Percentiles rank a stretch among this genome's conserved stretches.
Conservation (phyloP, 2,797 vertebrate genomes). For the Coluber constrictor region DNA sequence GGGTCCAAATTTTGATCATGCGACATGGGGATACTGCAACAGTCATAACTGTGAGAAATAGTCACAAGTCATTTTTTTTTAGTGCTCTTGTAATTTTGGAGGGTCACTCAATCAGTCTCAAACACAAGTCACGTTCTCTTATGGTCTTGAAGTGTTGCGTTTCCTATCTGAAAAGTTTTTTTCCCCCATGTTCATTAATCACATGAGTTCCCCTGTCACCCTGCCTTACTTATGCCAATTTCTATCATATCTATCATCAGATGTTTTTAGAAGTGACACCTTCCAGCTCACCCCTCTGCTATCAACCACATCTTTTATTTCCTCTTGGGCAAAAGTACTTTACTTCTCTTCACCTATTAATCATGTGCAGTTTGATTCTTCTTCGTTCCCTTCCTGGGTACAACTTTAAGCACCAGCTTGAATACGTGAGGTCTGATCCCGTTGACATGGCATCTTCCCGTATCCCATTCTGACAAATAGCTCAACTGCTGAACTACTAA, state of each 20-base stretch:
- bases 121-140: background rate
- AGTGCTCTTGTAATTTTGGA: background rate
- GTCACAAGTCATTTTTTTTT: background rate
- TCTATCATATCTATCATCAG: background rate
- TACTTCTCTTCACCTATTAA: constrained; percentile 24
- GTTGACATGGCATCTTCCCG: background rate
- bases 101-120: background rate
- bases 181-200: background rate
- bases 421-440: background rate
- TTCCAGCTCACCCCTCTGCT: constrained; percentile 4
- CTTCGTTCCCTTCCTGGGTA: constrained; percentile 34
- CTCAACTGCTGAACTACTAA: too few species aligned
- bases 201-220: background rate
- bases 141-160: background rate
- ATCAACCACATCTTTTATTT: background rate
- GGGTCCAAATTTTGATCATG: background rate
- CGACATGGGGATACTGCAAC: background rate
- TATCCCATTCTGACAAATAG: background rate
- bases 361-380: background rate
- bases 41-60: background rate
- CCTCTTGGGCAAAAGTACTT: constrained; percentile 13
- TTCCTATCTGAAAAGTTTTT: background rate
- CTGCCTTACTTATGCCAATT: constrained; percentile 1
- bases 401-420: constrained; percentile 36
- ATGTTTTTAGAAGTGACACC: background rate